Evolutionary conservation across 1,140 invertebrate species (phyloP).

Genomic region (Drosophila grimshawi): DNA sequence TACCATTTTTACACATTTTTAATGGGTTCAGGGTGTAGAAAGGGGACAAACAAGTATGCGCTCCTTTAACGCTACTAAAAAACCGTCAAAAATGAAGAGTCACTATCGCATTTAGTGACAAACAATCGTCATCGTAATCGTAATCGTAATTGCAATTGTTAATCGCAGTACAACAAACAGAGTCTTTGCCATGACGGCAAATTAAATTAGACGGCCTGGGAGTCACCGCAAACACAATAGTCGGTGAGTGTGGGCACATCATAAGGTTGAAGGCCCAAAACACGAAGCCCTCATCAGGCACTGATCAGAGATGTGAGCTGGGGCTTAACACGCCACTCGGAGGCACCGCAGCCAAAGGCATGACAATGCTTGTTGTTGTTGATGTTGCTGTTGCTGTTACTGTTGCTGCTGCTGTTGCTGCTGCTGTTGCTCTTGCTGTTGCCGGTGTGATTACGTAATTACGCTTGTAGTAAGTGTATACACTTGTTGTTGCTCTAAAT

Average conservation of each 20-base stretch:
- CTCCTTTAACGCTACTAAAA: too few species aligned
- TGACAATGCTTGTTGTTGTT: conserved; percentile 22
- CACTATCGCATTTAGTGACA: too few species aligned
- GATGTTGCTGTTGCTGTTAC: neutral
- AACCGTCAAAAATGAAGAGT: too few species aligned
- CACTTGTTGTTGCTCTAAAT: conserved; percentile 58
- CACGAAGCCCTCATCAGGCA: neutral
- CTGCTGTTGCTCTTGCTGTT: conserved; percentile 14
- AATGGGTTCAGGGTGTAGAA: too few species aligned
- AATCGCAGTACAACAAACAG: conserved; percentile 10
- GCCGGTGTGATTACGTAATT: conserved; percentile 46
- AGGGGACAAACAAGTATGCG: too few species aligned
- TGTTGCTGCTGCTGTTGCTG: conserved; percentile 5
- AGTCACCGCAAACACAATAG: neutral
- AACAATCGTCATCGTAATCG: neutral
- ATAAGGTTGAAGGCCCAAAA: neutral
- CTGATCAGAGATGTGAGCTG: conserved; percentile 11
- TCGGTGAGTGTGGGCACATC: neutral
- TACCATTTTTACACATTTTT: too few species aligned
- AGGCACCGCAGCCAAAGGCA: conserved; percentile 33
- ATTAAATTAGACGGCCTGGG: conserved; percentile 22
- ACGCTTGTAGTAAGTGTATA: conserved; percentile 39
- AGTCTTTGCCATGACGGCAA: conserved; percentile 7
- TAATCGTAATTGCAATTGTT: conserved; percentile 7
- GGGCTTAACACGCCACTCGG: conserved; percentile 19